Base-by-base conservation (phyloP, 2,888 invertebrate genomes). In the Cephus spinipes region DNA sequence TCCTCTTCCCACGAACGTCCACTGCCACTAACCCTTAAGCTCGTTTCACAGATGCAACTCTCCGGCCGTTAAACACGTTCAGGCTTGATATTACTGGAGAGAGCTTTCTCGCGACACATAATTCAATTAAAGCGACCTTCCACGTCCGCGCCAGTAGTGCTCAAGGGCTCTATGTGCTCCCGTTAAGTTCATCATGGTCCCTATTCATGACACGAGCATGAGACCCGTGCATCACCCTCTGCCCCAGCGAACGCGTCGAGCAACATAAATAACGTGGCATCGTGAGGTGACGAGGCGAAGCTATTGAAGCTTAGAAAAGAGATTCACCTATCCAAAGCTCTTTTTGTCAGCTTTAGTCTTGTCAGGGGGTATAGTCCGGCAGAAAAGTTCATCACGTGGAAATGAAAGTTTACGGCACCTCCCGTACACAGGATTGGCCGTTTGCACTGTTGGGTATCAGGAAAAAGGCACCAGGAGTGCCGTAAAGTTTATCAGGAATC, bases 41-140 rank as follows among this genome's bases (percentile, higher is more conserved):
- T 55, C 55, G 23, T 55, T 55, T 55, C 55, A 55, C 55, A 55
- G 55, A 23, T 55, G 55, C 55, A 55, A 55, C 55, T 23, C 35
- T 6, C 15, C 40, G 9, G 55, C 55, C 23, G 55, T 55, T 55
- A 55, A 55, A 55, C 23, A 15, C 55, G 23, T 55, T 71, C 11
- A 33, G 71, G 71, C 33, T 33, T 32, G 40, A 77, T 76, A 68
- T 77, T 77, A 35, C 40, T 68, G 75, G 34, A 55, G 73, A 75
- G 79, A 80, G 76, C 78, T 71, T 75, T 77, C 30, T 40, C 71
- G 71, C 71, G 30, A 23, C 33, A 71, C 71, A 33, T 71, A 82
- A 85, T 81, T 80, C 76, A 83, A 84, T 85, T 85, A 84, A 83
- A 79, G 73, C 80, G 68, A 34, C 76, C 79, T 81, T 77, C 78